Base-by-base conservation (phyloP, 37 sponge, comb jelly and placozoan genomes). In the Halisarca cf. caerulea region DNA sequence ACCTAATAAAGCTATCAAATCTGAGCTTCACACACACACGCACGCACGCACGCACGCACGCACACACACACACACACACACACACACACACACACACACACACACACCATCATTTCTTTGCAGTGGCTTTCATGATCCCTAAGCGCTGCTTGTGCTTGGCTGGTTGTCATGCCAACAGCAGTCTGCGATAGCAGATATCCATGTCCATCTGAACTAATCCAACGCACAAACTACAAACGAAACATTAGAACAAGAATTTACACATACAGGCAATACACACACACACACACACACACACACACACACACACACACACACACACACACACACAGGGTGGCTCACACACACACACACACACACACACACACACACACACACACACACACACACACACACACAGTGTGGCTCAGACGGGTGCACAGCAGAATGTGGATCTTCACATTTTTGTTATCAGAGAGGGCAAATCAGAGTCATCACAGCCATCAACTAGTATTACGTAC, bases 111-210 rank as follows among this genome's bases (percentile, higher is more conserved):
- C 77, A 74, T 74, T 39, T 39, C 42, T 20, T 15, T 39, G n/a
- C 77, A 36, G 44, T 40, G 36, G 24, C 23, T 41, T 21, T 74
- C 77, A 40, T 74, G 77, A 37, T 74, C 77, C 2, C 25, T 20
- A n/a, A 36, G 41, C 2, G 77, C 77, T 36, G 77, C 77, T 25
- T 74, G 77, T 25, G 77, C 77, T 43, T 74, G 77, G 45, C 43
- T 39, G 21, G 14, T 36, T 11, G 45, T 74, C 38, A 37, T 74
- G 7, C 77, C 77, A 5, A 74, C 77, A 37, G 77, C 77, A 41
- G 77, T 74, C 45, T 39, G 42, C 23, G 77, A 74, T n/a, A 74
- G 77, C 8, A 74, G 45, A 44, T 74, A 74, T 21, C 18, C 44
- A 40, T 74, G 77, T 5, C 77, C 77, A 2, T 33, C 41, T 6